A percentile compares a stretch with the other conserved stretches of the same genome.
These are phyloP conservation scores for Noctilio leporinus DNA, from an alignment of 2,113 vertebrate species.

Conservation along the genomic window DNA sequence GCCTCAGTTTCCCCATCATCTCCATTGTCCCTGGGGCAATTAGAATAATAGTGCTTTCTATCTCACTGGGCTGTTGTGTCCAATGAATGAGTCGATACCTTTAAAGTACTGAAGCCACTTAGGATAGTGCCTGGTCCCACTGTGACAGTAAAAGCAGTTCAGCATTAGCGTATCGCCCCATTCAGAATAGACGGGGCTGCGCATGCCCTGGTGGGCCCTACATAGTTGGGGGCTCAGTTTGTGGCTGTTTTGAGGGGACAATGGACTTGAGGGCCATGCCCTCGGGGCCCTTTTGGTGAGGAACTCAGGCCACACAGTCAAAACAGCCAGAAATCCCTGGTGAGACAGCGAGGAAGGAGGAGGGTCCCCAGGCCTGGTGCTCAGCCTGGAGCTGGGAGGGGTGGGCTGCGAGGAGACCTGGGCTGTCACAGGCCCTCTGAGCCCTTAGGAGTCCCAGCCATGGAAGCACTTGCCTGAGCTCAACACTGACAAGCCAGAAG, in stretches of 20 bases:
- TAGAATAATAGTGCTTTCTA: rapidly evolving
- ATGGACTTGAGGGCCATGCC: neutral
- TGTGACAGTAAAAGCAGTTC: neutral
- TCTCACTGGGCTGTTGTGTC: too few species aligned
- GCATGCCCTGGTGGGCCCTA: neutral
- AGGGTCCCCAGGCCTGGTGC: neutral
- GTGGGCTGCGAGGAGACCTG: neutral
- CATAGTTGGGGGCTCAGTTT: neutral
- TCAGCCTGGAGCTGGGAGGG: too few species aligned
- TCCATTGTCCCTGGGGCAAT: neutral
- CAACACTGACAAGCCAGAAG: neutral
- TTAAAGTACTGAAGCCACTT: neutral
- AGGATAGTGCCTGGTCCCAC: neutral
- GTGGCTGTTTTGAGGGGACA: neutral
- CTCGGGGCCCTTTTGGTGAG: neutral
- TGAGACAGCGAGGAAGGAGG: neutral
- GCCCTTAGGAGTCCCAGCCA: neutral
- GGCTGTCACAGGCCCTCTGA: rapidly evolving
- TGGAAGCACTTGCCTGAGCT: neutral
- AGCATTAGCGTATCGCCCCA: rapidly evolving
- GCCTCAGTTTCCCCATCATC: neutral
- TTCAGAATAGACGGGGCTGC: neutral
- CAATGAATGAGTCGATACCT: neutral
- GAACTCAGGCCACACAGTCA: neutral
- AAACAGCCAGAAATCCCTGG: neutral